phyloP scores from a whole-genome alignment of 2,888 invertebrate genomes.

The Steinernema carpocapsae region DNA sequence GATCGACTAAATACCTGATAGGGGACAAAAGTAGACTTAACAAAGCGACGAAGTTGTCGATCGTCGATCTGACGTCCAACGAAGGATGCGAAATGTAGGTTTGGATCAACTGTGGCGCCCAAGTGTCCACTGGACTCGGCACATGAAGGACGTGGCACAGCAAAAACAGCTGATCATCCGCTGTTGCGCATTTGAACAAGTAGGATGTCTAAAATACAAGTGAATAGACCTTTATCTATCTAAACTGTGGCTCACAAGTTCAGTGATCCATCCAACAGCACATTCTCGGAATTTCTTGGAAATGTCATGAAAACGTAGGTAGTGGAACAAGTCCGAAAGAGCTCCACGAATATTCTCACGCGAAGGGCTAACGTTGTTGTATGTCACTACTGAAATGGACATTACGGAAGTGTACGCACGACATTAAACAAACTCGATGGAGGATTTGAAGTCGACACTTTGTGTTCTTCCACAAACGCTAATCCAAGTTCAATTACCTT shows the following conservation, averaged over 20 bases:
- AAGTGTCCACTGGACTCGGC: constrained; percentile 58
- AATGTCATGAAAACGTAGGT: constrained; percentile 58
- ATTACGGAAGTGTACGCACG: neutral
- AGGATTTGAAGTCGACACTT: constrained; percentile 45
- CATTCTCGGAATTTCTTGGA: constrained; percentile 56
- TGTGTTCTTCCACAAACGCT: constrained; percentile 58
- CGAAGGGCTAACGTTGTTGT: constrained; percentile 32
- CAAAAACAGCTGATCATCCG: constrained; percentile 61
- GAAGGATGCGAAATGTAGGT: constrained; percentile 48
- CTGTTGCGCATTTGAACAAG: constrained; percentile 54
- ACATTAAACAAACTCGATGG: constrained; percentile 50
- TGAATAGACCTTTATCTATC: neutral
- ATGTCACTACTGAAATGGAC: constrained; percentile 36
- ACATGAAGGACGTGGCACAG: constrained; percentile 63
- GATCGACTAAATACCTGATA: constrained; percentile 45
- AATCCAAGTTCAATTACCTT: constrained; percentile 57
- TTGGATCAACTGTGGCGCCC: constrained; percentile 61
- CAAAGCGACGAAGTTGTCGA: constrained; percentile 64
- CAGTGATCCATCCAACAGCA: constrained; percentile 58
- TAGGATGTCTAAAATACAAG: constrained; percentile 51
- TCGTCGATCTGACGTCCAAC: constrained; percentile 47
- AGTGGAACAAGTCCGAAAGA: constrained; percentile 64
- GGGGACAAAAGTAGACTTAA: constrained; percentile 59
- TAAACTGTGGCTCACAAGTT: constrained; percentile 49
- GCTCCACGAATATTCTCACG: constrained; percentile 44